These are phyloP conservation scores for Triplophysa siluroides DNA, from an alignment of 2,113 vertebrate species.

Conservation along the genomic window DNA sequence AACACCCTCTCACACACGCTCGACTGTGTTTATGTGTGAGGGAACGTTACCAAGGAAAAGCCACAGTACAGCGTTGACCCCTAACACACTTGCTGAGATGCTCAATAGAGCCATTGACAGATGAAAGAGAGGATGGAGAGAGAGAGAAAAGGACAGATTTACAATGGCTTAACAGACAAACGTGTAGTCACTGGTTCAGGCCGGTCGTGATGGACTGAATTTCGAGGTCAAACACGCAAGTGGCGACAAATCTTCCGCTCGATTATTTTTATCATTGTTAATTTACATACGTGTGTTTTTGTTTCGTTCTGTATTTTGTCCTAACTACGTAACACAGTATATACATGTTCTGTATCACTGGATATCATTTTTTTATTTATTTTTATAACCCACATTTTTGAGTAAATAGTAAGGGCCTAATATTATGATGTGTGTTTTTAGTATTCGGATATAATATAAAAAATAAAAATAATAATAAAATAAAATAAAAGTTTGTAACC, in stretches of 20 bases:
- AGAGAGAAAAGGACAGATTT: slow-evolving; percentile 34
- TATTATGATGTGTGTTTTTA: too few relatives aligned
- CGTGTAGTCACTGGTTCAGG: slow-evolving; percentile 29
- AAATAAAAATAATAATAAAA: too few relatives aligned
- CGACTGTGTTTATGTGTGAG: slow-evolving; percentile 52
- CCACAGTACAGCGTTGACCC: slow-evolving; percentile 47
- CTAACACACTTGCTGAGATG: slow-evolving; percentile 2
- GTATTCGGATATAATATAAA: too few relatives aligned
- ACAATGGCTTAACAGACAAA: slow-evolving; percentile 38
- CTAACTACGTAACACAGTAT: too few relatives aligned
- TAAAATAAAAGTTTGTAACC: too few relatives aligned
- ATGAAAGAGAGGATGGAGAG: slow-evolving; percentile 31
- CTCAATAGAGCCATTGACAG: slow-evolving; percentile 50
- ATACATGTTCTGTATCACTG: too few relatives aligned
- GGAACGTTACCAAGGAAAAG: slow-evolving; percentile 42
- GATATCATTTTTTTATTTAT: too few relatives aligned
- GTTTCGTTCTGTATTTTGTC: neutral
- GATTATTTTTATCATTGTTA: neutral
- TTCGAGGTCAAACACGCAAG: neutral
- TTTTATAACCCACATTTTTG: too few relatives aligned
- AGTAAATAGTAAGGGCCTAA: too few relatives aligned
- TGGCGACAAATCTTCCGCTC: neutral
- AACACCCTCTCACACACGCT: slow-evolving; percentile 37
- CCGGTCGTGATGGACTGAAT: slow-evolving; percentile 18
- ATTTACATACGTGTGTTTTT: neutral